phyloP scores from a whole-genome alignment of 2,113 vertebrate genomes.

The Gnathonemus longibarbis region DNA sequence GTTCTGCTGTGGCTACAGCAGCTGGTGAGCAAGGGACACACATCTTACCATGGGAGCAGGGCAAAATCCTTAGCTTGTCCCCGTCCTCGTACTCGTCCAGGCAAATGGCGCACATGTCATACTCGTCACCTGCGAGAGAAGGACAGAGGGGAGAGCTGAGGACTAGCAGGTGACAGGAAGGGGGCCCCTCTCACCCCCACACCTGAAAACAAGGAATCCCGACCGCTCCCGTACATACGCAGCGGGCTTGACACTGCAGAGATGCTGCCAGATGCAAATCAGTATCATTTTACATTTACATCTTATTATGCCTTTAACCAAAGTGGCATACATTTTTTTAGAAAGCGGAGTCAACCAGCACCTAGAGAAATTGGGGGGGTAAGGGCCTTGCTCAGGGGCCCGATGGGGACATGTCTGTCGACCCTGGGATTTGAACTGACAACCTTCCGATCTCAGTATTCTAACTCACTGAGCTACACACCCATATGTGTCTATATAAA shows the following conservation, averaged over 20 bases:
- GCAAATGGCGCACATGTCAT: conserved; percentile 94
- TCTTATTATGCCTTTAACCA: neutral
- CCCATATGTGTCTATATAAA: neutral
- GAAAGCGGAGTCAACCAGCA: neutral
- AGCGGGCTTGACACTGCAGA: neutral
- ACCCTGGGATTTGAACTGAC: neutral
- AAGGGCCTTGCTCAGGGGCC: neutral
- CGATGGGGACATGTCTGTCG: no score
- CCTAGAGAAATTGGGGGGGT: neutral
- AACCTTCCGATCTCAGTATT: neutral
- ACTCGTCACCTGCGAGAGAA: conserved; percentile 74
- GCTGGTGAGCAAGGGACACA: neutral
- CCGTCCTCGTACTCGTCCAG: conserved; percentile 97
- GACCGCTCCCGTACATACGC: neutral
- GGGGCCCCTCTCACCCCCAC: neutral
- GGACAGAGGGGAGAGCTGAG: neutral
- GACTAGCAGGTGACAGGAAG: neutral
- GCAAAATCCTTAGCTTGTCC: conserved; percentile 90
- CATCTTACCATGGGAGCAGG: conserved; percentile 86
- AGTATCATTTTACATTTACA: neutral
- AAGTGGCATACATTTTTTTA: neutral
- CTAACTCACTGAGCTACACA: neutral
- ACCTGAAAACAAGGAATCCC: neutral
- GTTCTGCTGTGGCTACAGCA: neutral
- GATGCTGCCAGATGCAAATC: neutral